Evolutionary conservation across 2,888 invertebrate genomes (phyloP), one percentile per base, ranked within the genome.

Genomic region (Oscheius sp.): DNA sequence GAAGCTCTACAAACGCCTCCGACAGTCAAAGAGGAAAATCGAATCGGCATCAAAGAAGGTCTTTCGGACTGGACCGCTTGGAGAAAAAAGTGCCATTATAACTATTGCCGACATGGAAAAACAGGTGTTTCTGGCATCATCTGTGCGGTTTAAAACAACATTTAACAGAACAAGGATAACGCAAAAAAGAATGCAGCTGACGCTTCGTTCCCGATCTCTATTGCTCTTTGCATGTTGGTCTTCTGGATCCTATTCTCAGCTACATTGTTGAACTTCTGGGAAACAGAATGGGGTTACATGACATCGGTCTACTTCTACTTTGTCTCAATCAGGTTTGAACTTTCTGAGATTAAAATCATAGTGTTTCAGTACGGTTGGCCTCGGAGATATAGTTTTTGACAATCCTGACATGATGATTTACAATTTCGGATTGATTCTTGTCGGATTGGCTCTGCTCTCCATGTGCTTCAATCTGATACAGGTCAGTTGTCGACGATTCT

Each of bases 271-370:
- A 80, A 80, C 57, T 75, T 78, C 37, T 83, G 81, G 81, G 83
- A 83, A 66, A 37, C 63, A 10, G 77, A 81, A 29, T 83, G 83
- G 83, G 80, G 83, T 1, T 84, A 79, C 76, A 70, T 79, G 42
- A 86, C 86, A 1, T 81, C 84, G 33, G 82, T 88, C 48, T 88
- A 88, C 80, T 88, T 88, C 74, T 88, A 85, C 76, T 87, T 88
- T 65, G 86, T 88, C 1, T 89, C 88, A 0, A 88, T 88, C 71
- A 84, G 86, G 86, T 86, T 42, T 7, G 42, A 42, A 42, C 42
- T 3, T 42, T 42, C 7, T 42, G 42, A 42, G 11, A 7, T 3
- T 32, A 21, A 53, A 55, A 68, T 53, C 21, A 42, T 42, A 7
- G 3, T 42, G 42, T 55, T 63, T 77, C 66, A 86, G 87, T 75